A percentile compares a stretch with the other conserved stretches of the same genome.
These are phyloP conservation scores for Helicoverpa zea DNA, from an alignment of 1,140 invertebrate genomes.

Conservation along the genomic window DNA sequence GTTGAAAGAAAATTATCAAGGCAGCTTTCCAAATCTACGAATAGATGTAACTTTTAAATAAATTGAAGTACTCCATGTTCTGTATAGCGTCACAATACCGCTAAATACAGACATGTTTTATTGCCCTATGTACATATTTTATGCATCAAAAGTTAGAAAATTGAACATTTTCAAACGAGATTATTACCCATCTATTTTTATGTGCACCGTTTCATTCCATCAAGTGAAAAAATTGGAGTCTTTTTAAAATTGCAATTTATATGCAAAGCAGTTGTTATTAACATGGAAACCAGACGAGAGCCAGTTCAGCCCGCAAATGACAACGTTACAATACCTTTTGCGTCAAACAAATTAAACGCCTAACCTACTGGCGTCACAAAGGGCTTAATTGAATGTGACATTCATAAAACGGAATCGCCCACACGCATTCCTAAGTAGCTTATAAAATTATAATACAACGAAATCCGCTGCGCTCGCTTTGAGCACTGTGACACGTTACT, in stretches of 20 bases:
- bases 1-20: not conserved
- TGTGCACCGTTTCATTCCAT: too few species aligned
- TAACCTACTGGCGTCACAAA: constrained; percentile 4
- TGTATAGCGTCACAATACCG: too few species aligned
- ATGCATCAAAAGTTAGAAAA: not conserved
- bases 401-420: constrained; percentile 18
- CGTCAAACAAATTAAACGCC: not conserved
- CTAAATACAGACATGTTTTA: too few species aligned
- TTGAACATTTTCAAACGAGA: too few species aligned
- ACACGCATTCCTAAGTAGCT: constrained; percentile 33
- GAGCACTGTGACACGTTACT: constrained; percentile 63
- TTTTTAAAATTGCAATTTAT: too few species aligned
- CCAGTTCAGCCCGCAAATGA: not conserved
- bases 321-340: constrained; percentile 1
- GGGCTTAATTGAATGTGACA: constrained; percentile 11
- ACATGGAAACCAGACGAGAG: not conserved
- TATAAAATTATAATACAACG: constrained; percentile 66
- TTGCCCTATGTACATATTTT: not conserved
- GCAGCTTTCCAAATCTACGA: not conserved
- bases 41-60: too few species aligned
- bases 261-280: not conserved
- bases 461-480: constrained; percentile 53
- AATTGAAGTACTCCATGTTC: too few species aligned
- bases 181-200: too few species aligned
- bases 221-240: too few species aligned